Evolutionary conservation across 2,888 invertebrate genomes (phyloP), one percentile per base, ranked within the genome.

Genomic region (Mesoligia furuncula): DNA sequence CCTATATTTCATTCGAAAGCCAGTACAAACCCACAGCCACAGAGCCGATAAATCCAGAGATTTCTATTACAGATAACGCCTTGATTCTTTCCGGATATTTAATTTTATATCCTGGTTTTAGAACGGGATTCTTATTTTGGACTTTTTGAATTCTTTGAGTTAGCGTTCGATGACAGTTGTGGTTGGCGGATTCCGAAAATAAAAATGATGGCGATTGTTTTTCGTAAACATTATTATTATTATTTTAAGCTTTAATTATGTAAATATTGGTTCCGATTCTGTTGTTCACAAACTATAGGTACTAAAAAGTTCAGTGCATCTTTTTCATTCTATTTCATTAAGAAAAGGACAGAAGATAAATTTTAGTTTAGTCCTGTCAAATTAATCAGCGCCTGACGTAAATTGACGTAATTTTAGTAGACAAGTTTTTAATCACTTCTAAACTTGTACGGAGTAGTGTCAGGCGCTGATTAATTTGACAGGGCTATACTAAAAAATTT

Each of bases 51-150:
- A 96, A 95, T 96, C 94, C 95, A 93, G 91, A 95, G 96, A 96
- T 96, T 95, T 94, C 95, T 95, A 96, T 96, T 96, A 95, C 95
- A 96, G 96, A 96, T 96, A 95, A 92, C 92, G 92, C 92, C 90
- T 91, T 94, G 94, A 95, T 94, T 95, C 95, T 95, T 95, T 95
- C 93, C 95, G 94, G 94, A 95, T 95, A 95, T 96, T 95, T 95
- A 95, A 95, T 95, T 95, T 95, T 94, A 95, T 93, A 93, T 93
- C 92, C 93, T 89, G 88, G 88, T 85, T 92, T 91, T 90, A 90
- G 89, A 92, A 78, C 86, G 86, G 86, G 86, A 90, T 93, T 93
- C 91, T 92, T 94, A 92, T 92, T 92, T 92, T 89, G 89, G 90
- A 91, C 89, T 90, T 91, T 92, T 90, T 90, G 83, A 87, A 85